Evolutionary conservation across 2,113 vertebrate species (phyloP), one percentile per base, ranked within the genome.

Genomic region (Choloepus hoffmanni): DNA sequence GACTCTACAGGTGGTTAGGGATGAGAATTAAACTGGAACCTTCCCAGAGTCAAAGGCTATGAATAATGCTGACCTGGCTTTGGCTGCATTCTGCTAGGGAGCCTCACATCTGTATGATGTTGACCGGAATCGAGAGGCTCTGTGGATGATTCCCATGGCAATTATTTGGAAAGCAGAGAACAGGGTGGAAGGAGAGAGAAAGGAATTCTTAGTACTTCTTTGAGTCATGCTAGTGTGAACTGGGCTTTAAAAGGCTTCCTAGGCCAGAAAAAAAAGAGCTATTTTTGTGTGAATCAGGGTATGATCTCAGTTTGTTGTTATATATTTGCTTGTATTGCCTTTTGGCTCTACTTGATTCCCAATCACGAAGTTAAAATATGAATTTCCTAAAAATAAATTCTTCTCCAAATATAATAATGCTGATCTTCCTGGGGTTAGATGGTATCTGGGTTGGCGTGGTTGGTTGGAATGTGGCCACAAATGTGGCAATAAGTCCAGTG

Each of bases 351-450:
- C 24, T 88, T 76, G 50, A 7, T 72, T 94, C 15, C 82, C 4
- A 81, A 60, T 83, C 90, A 91, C 40, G 87, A 95, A 96, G 58
- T 58, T 85, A 85, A 94, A 89, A 36, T 83, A n/a, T 81, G 65
- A 15, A 67, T 23, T 74, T 92, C 74, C 70, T 94, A 77, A 96
- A 92, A 95, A 62, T 85, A 76, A 86, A 21, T 7, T 89, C 33
- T 81, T 76, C 26, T 94, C 70, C 12, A 65, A 63, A 92, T 72
- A 90, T 88, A 89, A 77, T 62, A 93, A 63, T 48, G 8, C 60
- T 94, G 28, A 6, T 76, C 7, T 81, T 88, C 70, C 81, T 92
- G 72, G 68, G 40, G 30, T 83, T 94, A 24, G 63, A 36, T 82
- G 90, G 21, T 73, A 58, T 90, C 78, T 89, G 40, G 26, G 15